Evolutionary conservation across 2,888 invertebrate species (phyloP).

Genomic region (Acrobasis suavella): DNA sequence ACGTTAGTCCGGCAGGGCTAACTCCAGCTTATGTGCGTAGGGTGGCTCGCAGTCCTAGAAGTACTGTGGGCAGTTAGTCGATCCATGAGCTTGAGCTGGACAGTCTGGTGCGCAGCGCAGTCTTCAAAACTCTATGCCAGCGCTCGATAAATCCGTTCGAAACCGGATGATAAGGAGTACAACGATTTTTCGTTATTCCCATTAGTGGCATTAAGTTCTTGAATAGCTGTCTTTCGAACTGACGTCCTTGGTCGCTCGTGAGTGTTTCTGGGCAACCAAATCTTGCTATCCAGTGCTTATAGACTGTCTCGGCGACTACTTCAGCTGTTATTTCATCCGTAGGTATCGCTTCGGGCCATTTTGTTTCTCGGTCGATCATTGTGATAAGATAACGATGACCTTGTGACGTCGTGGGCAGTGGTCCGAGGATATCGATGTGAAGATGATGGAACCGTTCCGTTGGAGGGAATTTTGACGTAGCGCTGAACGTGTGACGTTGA

Average conservation of each 20-base stretch:
- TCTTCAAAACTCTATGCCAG: slow-evolving; percentile 34
- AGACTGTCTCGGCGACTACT: slow-evolving; percentile 30
- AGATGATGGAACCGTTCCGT: slow-evolving; percentile 31
- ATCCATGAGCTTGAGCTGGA: too few species aligned
- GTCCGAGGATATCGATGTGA: slow-evolving; percentile 37
- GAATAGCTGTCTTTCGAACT: slow-evolving; percentile 33
- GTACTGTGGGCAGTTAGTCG: too few species aligned
- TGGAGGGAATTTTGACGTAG: slow-evolving; percentile 24
- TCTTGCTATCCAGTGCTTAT: too few species aligned
- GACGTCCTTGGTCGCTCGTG: slow-evolving; percentile 34
- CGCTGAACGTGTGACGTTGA: slow-evolving; percentile 17
- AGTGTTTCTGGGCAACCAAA: slow-evolving; percentile 29
- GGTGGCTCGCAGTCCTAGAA: too few species aligned
- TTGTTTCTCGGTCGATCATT: slow-evolving; percentile 33
- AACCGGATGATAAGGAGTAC: slow-evolving; percentile 32
- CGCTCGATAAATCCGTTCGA: slow-evolving; percentile 33
- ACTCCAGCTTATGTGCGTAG: too few species aligned
- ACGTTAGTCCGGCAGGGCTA: too few species aligned
- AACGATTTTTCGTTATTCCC: slow-evolving; percentile 29
- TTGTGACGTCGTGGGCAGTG: slow-evolving; percentile 28
- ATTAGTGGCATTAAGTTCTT: slow-evolving; percentile 27
- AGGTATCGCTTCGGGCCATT: slow-evolving; percentile 38
- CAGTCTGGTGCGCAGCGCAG: slow-evolving; percentile 14
- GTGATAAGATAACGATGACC: slow-evolving; percentile 34
- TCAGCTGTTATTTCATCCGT: slow-evolving; percentile 32